Evolutionary conservation across 2,888 invertebrate species (phyloP), one percentile per base, ranked within the genome.

Genomic region (Heliconius ismenius): DNA sequence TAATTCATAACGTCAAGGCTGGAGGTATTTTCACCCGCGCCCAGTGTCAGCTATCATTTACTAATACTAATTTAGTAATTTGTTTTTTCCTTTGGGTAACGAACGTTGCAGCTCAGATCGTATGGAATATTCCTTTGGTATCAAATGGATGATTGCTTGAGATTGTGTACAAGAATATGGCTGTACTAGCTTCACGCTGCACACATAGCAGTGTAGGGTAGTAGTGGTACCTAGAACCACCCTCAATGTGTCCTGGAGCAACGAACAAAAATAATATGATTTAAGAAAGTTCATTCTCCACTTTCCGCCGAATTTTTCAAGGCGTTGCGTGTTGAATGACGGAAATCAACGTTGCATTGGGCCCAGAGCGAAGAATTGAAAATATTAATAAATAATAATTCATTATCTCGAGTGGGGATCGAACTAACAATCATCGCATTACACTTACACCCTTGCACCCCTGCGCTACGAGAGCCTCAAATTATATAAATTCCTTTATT

Each of bases 11-110:
- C 32, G 43, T 64, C 58, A 58, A 74, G 74, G 74, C 74, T 64
- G 49, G 32, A 70, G 32, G n/a, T 58, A 70, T 36, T 69, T 75
- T 70, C 49, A 69, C 58, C n/a, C 58, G 58, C 3, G 58, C 9
- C 63, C 54, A 7, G 15, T 24, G 63, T 64, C 24, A 54, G 26
- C n/a, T 72, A 75, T 62, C n/a, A 36, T 72, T 72, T 72, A 76
- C 70, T 64, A 24, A 49, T 49, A 49, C 54, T 65, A 58, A 64
- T 26, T 13, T 64, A 28, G 70, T 76, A 76, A 76, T 72, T 54
- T 76, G 70, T 76, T 78, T 78, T 78, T 78, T 78, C 78, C 78
- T 73, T 68, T 73, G 54, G 21, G 43, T 49, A 18, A 43, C 26
- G 63, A 18, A 43, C 36, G 68, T 49, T 58, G 10, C 60, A 18